Conservation (phyloP, 2,888 invertebrate genomes). For the Caenorhabditis japonica region DNA sequence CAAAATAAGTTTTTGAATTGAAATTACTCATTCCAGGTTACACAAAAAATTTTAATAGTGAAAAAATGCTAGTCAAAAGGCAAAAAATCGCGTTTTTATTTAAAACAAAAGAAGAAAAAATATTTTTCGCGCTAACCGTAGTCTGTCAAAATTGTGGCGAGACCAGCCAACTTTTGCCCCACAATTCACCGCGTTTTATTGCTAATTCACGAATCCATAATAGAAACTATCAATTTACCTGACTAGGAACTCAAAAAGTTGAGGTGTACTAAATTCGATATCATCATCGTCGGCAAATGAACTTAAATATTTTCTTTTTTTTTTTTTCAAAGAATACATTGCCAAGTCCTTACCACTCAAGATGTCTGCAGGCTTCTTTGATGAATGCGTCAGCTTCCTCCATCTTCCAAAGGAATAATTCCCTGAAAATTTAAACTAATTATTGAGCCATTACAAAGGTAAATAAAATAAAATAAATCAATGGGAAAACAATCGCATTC, state of each 20-base stretch:
- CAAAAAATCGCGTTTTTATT: neutral
- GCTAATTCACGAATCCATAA: too few species aligned
- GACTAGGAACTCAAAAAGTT: slow-evolving; percentile 47
- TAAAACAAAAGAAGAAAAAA: too few species aligned
- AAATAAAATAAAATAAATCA: slow-evolving; percentile 4
- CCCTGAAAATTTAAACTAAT: slow-evolving; percentile 23
- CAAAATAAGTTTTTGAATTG: too few species aligned
- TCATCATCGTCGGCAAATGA: slow-evolving; percentile 38
- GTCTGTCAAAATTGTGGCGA: too few species aligned
- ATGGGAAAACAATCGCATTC: neutral
- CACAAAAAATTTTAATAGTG: too few species aligned
- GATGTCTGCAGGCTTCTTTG: slow-evolving; percentile 28
- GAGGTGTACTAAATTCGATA: slow-evolving; percentile 33
- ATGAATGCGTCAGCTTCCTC: slow-evolving; percentile 49
- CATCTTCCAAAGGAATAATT: slow-evolving; percentile 46
- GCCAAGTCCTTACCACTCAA: slow-evolving; percentile 36
- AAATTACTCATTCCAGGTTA: too few species aligned
- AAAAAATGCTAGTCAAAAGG: too few species aligned
- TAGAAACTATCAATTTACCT: slow-evolving; percentile 28
- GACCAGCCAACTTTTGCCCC: too few species aligned
- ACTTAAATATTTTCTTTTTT: slow-evolving; percentile 21
- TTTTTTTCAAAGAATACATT: neutral
- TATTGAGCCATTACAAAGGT: too few species aligned
- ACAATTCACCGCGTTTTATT: too few species aligned
- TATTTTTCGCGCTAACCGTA: too few species aligned